These are phyloP conservation scores for Macropis europaea DNA, from an alignment of 2,888 invertebrate species.

Conservation along the genomic window DNA sequence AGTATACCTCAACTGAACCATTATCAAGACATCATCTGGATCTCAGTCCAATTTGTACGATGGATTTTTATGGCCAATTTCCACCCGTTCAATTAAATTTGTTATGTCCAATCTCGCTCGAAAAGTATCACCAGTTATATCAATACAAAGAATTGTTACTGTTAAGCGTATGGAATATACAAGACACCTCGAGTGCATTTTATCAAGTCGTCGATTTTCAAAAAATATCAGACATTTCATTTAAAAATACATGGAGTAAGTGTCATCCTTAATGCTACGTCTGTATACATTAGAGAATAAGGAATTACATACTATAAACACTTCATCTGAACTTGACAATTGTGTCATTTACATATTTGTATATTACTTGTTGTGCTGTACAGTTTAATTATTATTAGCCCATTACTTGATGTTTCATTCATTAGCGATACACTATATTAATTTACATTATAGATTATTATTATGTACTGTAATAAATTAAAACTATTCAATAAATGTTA, in stretches of 20 bases:
- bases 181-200: conserved; percentile 6
- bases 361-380: no score
- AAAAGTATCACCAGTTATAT: not conserved
- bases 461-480: no score
- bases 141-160: not conserved
- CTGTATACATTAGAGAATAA: no score
- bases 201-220: conserved; percentile 18
- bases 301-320: no score
- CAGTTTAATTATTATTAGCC: no score
- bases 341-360: no score
- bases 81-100: not conserved
- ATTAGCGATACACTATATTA: no score
- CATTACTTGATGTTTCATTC: no score
- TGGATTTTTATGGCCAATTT: not conserved
- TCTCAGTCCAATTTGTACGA: not conserved
- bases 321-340: no score
- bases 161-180: conserved; percentile 14
- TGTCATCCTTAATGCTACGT: no score
- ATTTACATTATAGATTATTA: no score
- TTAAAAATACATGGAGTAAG: not conserved
- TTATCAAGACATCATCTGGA: conserved; percentile 24
- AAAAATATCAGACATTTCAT: not conserved
- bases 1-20: not conserved
- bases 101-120: not conserved
- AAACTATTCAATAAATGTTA: no score